Percentiles rank a stretch among this genome's conserved stretches.
phyloP scores from a whole-genome alignment of 92 coral and sea anemone genomes.

The Porites evermanni region DNA sequence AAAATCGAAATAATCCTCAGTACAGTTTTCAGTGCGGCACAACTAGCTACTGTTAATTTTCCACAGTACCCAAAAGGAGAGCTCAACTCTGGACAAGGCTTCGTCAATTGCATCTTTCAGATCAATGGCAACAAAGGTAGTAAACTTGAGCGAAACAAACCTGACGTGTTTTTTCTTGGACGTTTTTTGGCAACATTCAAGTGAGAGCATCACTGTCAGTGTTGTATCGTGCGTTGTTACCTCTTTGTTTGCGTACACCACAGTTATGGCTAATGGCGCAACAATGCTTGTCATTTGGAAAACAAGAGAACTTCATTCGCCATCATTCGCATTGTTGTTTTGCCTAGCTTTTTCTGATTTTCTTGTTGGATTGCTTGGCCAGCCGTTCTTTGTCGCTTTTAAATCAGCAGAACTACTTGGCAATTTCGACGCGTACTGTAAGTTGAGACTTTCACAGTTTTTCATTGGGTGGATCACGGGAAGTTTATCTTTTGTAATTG shows the following conservation, averaged over 20 bases:
- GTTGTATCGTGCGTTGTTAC: not conserved
- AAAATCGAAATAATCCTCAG: too few relatives aligned
- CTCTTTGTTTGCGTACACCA: not conserved
- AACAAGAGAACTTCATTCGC: conserved; percentile 6
- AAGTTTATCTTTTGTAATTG: conserved; percentile 39
- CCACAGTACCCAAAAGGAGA: too few relatives aligned
- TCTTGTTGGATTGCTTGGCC: conserved; percentile 40
- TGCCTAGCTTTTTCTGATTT: conserved; percentile 34
- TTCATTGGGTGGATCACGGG: conserved; percentile 47
- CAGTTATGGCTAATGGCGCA: not conserved
- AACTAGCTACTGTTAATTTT: too few relatives aligned
- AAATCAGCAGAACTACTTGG: conserved; percentile 33
- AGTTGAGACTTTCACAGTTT: conserved; percentile 25
- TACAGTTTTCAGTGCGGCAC: too few relatives aligned
- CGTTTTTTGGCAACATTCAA: not conserved
- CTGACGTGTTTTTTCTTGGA: conserved; percentile 7
- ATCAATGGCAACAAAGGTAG: too few relatives aligned
- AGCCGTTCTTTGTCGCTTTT: conserved; percentile 49
- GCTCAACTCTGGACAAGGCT: too few relatives aligned
- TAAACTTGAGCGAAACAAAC: not conserved
- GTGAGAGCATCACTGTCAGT: not conserved
- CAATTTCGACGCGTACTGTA: conserved; percentile 19
- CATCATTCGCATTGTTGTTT: conserved; percentile 3
- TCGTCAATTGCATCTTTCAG: too few relatives aligned
- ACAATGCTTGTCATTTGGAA: not conserved